phyloP scores from a whole-genome alignment of 2,888 invertebrate genomes.

The Mycalesis mineus region DNA sequence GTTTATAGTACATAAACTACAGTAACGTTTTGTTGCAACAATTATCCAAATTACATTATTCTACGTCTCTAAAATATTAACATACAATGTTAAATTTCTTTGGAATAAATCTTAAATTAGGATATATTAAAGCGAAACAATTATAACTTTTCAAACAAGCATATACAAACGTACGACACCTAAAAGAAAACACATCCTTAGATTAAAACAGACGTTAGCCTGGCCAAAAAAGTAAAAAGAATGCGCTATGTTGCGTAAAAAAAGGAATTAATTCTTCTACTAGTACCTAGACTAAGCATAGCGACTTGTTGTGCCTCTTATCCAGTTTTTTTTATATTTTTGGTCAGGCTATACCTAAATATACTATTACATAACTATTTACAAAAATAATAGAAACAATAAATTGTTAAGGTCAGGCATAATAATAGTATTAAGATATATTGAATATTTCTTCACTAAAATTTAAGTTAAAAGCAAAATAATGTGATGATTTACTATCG shows the following conservation, averaged over 20 bases:
- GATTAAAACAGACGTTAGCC: too few relatives aligned
- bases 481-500: neutral
- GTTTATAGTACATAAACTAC: neutral
- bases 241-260: too few relatives aligned
- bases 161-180: neutral
- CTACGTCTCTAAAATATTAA: slow-evolving; percentile 15
- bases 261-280: too few relatives aligned
- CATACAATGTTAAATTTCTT: slow-evolving; percentile 14
- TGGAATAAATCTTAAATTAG: slow-evolving; percentile 20
- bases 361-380: slow-evolving; percentile 7
- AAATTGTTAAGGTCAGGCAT: neutral
- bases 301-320: too few relatives aligned
- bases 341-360: too few relatives aligned
- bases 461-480: neutral
- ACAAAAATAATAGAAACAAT: slow-evolving; percentile 4
- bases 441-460: neutral
- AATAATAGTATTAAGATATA: neutral
- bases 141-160: slow-evolving; percentile 7
- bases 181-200: neutral
- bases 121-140: slow-evolving; percentile 9
- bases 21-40: neutral
- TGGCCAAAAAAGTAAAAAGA: neutral
- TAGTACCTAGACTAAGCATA: too few relatives aligned
- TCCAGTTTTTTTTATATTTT: too few relatives aligned
- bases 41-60: slow-evolving; percentile 4